A percentile compares a stretch with the other conserved stretches of the same genome.
phyloP scores from a whole-genome alignment of 2,113 vertebrate species.

The Lethenteron reissneri region DNA sequence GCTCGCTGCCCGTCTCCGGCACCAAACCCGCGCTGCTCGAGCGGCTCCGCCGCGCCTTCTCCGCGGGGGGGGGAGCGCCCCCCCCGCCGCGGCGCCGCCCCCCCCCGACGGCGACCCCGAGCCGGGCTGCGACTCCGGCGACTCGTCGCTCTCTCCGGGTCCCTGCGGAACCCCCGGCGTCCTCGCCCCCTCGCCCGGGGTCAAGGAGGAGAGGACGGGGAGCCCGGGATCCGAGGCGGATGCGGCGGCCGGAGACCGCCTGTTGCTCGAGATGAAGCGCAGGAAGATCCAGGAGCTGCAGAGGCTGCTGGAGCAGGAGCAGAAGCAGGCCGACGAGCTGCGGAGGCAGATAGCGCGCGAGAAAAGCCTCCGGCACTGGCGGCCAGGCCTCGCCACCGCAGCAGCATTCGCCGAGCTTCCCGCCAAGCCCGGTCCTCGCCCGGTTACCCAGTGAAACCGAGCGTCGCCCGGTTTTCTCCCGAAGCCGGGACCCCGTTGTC shows the following conservation, averaged over 20 bases:
- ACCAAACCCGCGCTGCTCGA: slow-evolving; percentile 52
- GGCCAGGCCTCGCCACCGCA: slow-evolving; percentile 13
- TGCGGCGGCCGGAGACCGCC: slow-evolving; percentile 9
- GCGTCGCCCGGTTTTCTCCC: too few relatives aligned
- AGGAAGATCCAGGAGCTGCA: slow-evolving; percentile 13
- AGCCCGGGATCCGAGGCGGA: slow-evolving; percentile 6
- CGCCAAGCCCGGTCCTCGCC: too few relatives aligned
- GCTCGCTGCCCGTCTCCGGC: slow-evolving; percentile 57
- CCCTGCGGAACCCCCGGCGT: slow-evolving; percentile 20
- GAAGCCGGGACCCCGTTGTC: too few relatives aligned
- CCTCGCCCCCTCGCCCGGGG: slow-evolving; percentile 7
- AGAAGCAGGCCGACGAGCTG: slow-evolving; percentile 18
- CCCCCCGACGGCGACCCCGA: slow-evolving; percentile 15
- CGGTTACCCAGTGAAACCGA: too few relatives aligned
- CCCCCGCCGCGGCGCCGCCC: slow-evolving; percentile 12
- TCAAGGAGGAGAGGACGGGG: too few relatives aligned
- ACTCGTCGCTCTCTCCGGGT: slow-evolving; percentile 20
- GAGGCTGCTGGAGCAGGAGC: slow-evolving; percentile 17
- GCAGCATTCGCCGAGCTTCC: too few relatives aligned
- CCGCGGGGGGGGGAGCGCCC: slow-evolving; percentile 12
- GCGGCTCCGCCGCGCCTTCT: slow-evolving; percentile 38
- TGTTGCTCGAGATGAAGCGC: slow-evolving; percentile 13
- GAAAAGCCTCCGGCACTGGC: slow-evolving; percentile 27
- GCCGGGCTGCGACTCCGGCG: slow-evolving; percentile 20
- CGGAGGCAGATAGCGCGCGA: slow-evolving; percentile 27